A percentile compares a stretch with the other conserved stretches of the same genome.
phyloP scores from a whole-genome alignment of 2,888 invertebrate species.

The Automeris io region DNA sequence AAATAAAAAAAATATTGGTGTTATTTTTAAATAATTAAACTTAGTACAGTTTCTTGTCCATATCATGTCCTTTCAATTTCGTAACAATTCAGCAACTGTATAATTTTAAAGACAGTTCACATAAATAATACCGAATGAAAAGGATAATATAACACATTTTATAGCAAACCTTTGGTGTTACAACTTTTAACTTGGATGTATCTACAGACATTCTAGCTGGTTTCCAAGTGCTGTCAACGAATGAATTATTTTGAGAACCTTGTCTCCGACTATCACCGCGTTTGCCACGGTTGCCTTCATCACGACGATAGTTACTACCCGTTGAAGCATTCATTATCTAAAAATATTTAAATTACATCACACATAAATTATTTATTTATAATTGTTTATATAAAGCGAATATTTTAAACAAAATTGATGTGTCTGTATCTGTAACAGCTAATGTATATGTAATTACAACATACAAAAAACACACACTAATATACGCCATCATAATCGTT shows the following conservation, averaged over 20 bases:
- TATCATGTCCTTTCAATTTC: too few relatives aligned
- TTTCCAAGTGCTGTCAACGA: conserved; percentile 54
- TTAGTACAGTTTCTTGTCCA: too few relatives aligned
- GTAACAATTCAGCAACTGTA: too few relatives aligned
- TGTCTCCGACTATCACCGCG: conserved; percentile 59
- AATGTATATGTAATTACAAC: too few relatives aligned
- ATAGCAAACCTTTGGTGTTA: conserved; percentile 44
- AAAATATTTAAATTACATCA: conserved; percentile 11
- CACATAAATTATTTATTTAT: not conserved
- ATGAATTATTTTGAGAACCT: conserved; percentile 33
- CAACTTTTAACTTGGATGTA: conserved; percentile 56
- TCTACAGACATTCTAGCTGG: conserved; percentile 47
- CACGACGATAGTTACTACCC: conserved; percentile 70
- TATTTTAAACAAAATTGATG: conserved; percentile 29
- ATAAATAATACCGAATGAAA: too few relatives aligned
- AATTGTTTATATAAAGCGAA: not conserved
- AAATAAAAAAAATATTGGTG: too few relatives aligned
- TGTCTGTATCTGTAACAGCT: too few relatives aligned
- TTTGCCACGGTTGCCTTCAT: conserved; percentile 72
- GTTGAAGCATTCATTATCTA: conserved; percentile 62
- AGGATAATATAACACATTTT: too few relatives aligned
- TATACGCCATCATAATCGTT: too few relatives aligned
- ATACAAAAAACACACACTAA: too few relatives aligned
- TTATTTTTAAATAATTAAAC: too few relatives aligned
- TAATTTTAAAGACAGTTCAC: too few relatives aligned